Evolutionary conservation across 2,888 invertebrate species (phyloP), one percentile per base, ranked within the genome.

Genomic region (Phaedon cochleariae): DNA sequence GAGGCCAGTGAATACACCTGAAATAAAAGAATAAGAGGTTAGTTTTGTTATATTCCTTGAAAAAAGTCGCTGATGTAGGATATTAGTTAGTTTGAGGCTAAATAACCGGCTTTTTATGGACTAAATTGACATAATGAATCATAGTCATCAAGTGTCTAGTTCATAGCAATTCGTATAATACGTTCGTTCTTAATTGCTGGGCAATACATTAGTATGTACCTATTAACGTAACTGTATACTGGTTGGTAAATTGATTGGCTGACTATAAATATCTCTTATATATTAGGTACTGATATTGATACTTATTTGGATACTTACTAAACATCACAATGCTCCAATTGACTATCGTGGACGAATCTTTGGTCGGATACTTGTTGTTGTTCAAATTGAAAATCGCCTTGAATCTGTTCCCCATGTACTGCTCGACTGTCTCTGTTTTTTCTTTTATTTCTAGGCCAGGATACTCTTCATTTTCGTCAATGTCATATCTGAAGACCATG

Each of bases 301-400:
- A n/a, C n/a, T n/a, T n/a, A n/a, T n/a, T n/a, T n/a, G n/a, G n/a
- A n/a, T n/a, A 80, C 81, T 87, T 78, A 86, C 89, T 86, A 75
- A 87, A 90, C 17, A 87, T 67, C 2, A 85, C 79, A 53, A 89
- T 85, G 41, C 87, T 87, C 73, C 88, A 84, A 79, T 90, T 91
- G 4, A 90, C 89, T 57, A 93, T 89, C 46, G 79, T 83, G 20
- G 90, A 88, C 0, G 93, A 90, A 22, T 89, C 85, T 0, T 84
- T 81, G 7, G 88, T 90, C 20, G 93, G 91, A 62, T 88, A 85
- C 78, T 91, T 91, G 53, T 89, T 85, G 34, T 89, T 89, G 61
- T 92, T 88, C 65, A 93, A 84, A 84, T 94, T 94, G 79, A 92
- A 90, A 37, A 90, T 77, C 76, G 90, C 88, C n/a, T 86, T 78